Evolutionary conservation across 2,113 vertebrate species (phyloP).

Genomic region (Festucalex cinctus): DNA sequence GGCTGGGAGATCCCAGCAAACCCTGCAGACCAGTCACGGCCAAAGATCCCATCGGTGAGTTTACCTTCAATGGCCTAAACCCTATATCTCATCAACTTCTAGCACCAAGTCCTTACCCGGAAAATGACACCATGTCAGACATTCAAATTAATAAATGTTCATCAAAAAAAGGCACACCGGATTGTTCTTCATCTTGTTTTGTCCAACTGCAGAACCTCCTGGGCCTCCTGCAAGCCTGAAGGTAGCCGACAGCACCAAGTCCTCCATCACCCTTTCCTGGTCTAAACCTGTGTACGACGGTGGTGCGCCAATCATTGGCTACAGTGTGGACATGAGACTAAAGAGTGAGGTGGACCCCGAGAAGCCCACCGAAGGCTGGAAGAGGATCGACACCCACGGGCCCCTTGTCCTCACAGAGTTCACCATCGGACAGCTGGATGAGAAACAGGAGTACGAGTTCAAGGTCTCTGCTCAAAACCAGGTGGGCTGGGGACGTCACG

Average conservation of each 20-base stretch:
- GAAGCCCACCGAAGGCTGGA: constrained; percentile 89
- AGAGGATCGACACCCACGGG: constrained; percentile 85
- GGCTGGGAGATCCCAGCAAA: constrained; percentile 93
- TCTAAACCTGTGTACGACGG: constrained; percentile 94
- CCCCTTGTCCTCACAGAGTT: constrained; percentile 90
- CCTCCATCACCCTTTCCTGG: constrained; percentile 88
- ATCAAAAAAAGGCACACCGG: neutral
- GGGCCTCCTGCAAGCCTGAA: constrained; percentile 90
- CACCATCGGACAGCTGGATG: constrained; percentile 85
- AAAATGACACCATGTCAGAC: no score
- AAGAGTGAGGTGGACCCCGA: constrained; percentile 81
- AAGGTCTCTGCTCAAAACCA: constrained; percentile 95
- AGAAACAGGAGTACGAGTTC: constrained; percentile 92
- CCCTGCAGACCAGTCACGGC: constrained; percentile 89
- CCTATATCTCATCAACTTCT: neutral
- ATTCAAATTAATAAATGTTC: neutral
- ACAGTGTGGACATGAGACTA: constrained; percentile 86
- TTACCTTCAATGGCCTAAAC: neutral
- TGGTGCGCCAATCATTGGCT: constrained; percentile 91
- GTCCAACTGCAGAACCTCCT: constrained; percentile 83
- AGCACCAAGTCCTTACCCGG: no score
- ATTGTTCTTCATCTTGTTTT: constrained; percentile 1
- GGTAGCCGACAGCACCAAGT: constrained; percentile 92
- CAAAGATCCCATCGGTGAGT: constrained; percentile 94
- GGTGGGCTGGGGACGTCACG: constrained; percentile 91